phyloP scores from a whole-genome alignment of 2,797 vertebrate genomes.

The Anguilla marmorata region DNA sequence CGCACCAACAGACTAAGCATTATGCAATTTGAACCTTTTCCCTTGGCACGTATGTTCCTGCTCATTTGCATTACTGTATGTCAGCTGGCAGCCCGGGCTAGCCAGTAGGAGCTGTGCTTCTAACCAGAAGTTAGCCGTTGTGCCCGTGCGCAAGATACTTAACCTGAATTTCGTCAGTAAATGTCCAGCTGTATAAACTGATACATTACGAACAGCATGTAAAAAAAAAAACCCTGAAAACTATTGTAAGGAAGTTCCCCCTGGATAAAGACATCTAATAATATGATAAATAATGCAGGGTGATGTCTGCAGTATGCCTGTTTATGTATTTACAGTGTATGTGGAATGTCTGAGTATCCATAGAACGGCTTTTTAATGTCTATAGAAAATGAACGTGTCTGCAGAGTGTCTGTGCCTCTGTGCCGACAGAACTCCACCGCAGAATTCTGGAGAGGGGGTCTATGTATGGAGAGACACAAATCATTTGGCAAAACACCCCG shows the following conservation, averaged over 20 bases:
- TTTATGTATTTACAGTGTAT: background rate
- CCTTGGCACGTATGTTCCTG: background rate
- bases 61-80: background rate
- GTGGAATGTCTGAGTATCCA: conserved; percentile 1
- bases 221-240: background rate
- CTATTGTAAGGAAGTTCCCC: background rate
- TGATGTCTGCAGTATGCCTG: conserved; percentile 13
- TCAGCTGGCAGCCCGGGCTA: background rate
- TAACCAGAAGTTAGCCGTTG: background rate
- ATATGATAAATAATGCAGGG: background rate
- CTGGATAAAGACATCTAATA: background rate
- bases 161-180: background rate
- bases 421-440: background rate
- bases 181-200: background rate
- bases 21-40: background rate
- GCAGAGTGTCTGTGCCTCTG: background rate
- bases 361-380: background rate
- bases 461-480: background rate
- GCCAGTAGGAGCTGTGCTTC: background rate
- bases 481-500: conserved; percentile 20
- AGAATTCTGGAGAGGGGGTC: conserved; percentile 2
- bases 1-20: background rate
- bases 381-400: background rate
- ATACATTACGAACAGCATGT: background rate
- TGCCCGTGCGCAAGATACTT: background rate